Base-by-base conservation (phyloP, 1,140 invertebrate species). In the Drosophila lacteicornis region DNA sequence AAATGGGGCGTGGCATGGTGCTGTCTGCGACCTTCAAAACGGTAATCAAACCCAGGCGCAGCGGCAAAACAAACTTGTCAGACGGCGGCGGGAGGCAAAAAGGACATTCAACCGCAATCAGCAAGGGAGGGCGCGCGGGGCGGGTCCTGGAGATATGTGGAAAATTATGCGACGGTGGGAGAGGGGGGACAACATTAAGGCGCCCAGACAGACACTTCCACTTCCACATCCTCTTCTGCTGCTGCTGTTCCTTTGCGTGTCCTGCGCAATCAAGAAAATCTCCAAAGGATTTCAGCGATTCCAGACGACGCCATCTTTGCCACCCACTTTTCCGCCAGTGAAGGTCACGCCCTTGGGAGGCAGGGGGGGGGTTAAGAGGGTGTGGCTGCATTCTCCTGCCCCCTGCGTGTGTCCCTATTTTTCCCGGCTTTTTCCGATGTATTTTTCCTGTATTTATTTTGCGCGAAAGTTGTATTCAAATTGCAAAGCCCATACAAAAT, bases 1-100 rank as follows among this genome's bases (percentile, higher is more conserved):
- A 33, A 60, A 45, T 47, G 56, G 36, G 49, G 55, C 30, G 60
- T 42, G 40, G 57, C 40, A 62, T 45, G 19, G 49, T 49, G 58
- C 61, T 81, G 82, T 85, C 82, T 85, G 82, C 82, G 82, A 85
- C 82, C 82, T 85, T 85, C 82, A 79, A 59, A 71, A 68, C 40
- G 63, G 55, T 57, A 79, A 79, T 68, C 62, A 62, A 77, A 74
- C 66, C 69, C 65, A 55, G 45, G 69, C 67, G 50, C 56, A 76
- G 66, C 36, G 30, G 61, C 67, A 67, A 68, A 68, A 75, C 56
- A 80, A 82, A 83, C 80, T 87, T 87, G 80, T 55, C 71, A 87
- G 83, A 87, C 83, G 51, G 50, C 33, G 51, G 22, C 13, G 51
- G 51, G 51, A 19, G 22, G 33, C 59, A 38, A 55, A 55, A 73